phyloP scores from a whole-genome alignment of 2,113 vertebrate genomes.

The Alouatta palliata region DNA sequence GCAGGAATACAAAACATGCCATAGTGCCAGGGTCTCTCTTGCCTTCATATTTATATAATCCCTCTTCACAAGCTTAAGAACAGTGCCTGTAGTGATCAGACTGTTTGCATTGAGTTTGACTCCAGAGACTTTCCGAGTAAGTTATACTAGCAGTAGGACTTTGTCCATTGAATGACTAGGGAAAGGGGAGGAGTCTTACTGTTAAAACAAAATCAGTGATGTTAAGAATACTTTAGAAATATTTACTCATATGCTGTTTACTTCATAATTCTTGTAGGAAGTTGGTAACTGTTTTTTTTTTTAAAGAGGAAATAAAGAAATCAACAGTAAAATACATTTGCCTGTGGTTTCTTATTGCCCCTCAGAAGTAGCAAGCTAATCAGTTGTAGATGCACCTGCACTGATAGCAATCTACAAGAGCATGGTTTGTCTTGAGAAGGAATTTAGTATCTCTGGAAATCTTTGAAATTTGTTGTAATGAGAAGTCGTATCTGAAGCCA shows the following conservation, averaged over 20 bases:
- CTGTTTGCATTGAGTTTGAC: neutral
- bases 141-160: slow-evolving; percentile 36
- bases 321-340: slow-evolving; percentile 67
- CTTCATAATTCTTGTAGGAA: slow-evolving; percentile 60
- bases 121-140: neutral
- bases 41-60: neutral
- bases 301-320: slow-evolving; percentile 73
- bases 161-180: slow-evolving; percentile 34
- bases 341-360: slow-evolving; percentile 76
- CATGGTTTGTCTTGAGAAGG: slow-evolving; percentile 52
- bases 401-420: slow-evolving; percentile 75
- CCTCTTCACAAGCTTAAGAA: neutral
- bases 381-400: slow-evolving; percentile 73
- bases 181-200: neutral
- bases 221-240: slow-evolving; percentile 56
- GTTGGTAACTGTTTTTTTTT: slow-evolving; percentile 67
- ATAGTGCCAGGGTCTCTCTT: neutral
- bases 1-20: neutral
- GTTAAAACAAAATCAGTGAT: slow-evolving; percentile 24
- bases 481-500: neutral
- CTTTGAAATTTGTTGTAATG: slow-evolving; percentile 53
- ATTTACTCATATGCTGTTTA: slow-evolving; percentile 31
- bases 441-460: slow-evolving; percentile 62
- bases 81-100: neutral
- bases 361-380: slow-evolving; percentile 65